Conservation (phyloP, 2,797 vertebrate species). For the Galago senegalensis region DNA sequence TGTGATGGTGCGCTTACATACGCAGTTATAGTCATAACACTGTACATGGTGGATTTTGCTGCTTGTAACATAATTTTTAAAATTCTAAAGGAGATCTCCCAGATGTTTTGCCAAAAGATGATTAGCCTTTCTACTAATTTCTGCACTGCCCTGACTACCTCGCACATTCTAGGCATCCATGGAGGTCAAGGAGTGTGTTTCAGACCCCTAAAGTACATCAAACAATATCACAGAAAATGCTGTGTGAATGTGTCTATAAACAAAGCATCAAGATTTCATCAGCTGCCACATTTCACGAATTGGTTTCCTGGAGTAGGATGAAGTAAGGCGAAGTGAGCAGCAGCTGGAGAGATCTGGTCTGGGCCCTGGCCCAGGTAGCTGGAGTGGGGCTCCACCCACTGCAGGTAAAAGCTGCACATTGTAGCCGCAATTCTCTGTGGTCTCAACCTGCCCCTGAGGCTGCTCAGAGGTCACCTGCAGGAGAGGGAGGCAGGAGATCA, state of each 20-base stretch:
- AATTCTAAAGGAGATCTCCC: background rate
- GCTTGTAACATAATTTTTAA: background rate
- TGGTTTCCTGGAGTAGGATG: background rate
- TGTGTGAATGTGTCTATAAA: background rate
- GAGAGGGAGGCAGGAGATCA: constrained; percentile 50
- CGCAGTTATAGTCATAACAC: background rate
- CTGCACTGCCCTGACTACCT: background rate
- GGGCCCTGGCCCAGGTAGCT: background rate
- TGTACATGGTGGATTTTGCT: background rate
- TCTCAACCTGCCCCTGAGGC: constrained; percentile 62
- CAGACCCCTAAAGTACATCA: background rate
- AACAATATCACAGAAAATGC: background rate
- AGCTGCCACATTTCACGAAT: background rate
- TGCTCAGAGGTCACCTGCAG: constrained; percentile 70
- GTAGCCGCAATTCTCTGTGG: background rate
- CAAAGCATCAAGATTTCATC: background rate
- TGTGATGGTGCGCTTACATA: background rate
- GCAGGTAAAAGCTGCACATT: background rate
- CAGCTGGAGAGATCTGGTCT: constrained; percentile 56
- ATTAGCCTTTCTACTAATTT: background rate
- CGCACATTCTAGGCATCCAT: background rate
- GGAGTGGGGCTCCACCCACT: background rate
- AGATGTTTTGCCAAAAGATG: background rate
- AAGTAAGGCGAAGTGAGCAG: background rate
- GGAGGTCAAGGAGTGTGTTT: background rate